Conservation (phyloP, 2,888 invertebrate species). For the Tinea semifulvella region DNA sequence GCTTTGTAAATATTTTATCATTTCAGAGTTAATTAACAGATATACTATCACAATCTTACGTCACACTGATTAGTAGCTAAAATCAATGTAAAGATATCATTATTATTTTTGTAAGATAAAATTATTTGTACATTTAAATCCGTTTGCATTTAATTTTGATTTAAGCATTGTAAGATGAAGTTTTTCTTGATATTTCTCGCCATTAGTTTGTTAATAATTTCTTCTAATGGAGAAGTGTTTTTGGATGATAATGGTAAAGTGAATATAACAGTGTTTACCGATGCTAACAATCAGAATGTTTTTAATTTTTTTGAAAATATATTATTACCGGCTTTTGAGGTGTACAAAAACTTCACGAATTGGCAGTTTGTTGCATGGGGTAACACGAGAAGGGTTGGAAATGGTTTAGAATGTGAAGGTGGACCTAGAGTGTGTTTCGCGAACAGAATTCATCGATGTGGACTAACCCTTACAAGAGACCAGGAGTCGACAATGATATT, state of each 20-base stretch:
- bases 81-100: not conserved
- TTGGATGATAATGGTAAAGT: constrained; percentile 38
- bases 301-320: not conserved
- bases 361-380: constrained; percentile 57
- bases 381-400: constrained; percentile 31
- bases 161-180: too few relatives aligned
- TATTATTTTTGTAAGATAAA: not conserved
- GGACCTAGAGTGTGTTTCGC: constrained; percentile 44
- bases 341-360: constrained; percentile 37
- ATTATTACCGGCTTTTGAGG: not conserved
- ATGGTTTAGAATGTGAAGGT: constrained; percentile 37
- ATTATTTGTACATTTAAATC: not conserved
- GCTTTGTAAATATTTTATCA: too few relatives aligned
- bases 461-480: constrained; percentile 31
- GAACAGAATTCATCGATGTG: constrained; percentile 50
- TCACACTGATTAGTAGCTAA: too few relatives aligned
- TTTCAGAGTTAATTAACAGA: not conserved
- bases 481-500: constrained; percentile 40
- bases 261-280: constrained; percentile 29
- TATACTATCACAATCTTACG: not conserved
- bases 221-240: not conserved
- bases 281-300: not conserved
- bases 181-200: too few relatives aligned
- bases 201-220: not conserved
- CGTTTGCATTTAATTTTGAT: too few relatives aligned